These are phyloP conservation scores for Pterocles gutturalis DNA, from an alignment of 2,113 vertebrate species.

Conservation along the genomic window DNA sequence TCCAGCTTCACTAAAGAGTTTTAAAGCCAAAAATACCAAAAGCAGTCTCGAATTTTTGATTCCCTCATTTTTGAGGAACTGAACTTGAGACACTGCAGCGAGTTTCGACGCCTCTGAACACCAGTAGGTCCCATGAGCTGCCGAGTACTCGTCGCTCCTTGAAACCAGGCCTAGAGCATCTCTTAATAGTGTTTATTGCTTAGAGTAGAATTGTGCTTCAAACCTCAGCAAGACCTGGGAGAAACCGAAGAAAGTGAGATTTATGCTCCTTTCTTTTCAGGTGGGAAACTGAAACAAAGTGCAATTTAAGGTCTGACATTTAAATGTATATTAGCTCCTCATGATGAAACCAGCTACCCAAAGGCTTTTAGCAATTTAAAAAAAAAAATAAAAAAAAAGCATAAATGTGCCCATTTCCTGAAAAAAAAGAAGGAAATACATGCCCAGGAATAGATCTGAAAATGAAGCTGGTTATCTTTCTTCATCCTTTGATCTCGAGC, in stretches of 20 bases:
- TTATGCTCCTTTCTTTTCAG: neutral
- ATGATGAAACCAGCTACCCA: neutral
- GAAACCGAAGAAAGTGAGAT: neutral
- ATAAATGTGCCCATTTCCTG: neutral
- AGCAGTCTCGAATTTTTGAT: neutral
- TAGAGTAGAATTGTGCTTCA: neutral
- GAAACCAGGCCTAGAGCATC: neutral
- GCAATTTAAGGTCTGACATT: neutral
- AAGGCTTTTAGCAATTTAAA: neutral
- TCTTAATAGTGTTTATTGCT: neutral
- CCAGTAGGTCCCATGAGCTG: neutral
- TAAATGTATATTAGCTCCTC: neutral
- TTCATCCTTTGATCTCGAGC: conserved; percentile 33
- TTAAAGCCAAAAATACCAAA: neutral
- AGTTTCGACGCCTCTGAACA: neutral
- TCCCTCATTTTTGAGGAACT: conserved; percentile 28
- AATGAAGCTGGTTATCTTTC: neutral
- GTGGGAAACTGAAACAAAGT: neutral
- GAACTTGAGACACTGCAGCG: neutral
- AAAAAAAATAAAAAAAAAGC: neutral
- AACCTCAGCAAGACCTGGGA: neutral
- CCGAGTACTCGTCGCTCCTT: neutral
- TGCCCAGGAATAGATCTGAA: neutral
- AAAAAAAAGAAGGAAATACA: no score
- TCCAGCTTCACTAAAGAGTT: neutral